phyloP scores from a whole-genome alignment of 2,797 vertebrate genomes.

The Chaetodon trifasciatus region DNA sequence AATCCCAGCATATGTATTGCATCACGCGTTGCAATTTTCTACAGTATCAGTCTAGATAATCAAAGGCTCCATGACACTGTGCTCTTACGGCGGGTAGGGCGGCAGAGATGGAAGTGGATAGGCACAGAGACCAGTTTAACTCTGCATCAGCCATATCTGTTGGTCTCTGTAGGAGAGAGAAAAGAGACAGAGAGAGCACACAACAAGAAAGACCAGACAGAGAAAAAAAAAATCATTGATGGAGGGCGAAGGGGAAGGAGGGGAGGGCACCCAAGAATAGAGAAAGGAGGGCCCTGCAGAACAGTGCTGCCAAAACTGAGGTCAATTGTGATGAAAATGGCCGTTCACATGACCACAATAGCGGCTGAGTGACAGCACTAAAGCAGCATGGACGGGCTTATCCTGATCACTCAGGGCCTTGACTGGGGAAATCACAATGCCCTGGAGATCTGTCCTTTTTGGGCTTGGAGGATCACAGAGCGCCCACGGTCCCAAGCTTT shows the following conservation, averaged over 20 bases:
- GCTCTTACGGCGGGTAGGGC: slow-evolving; percentile 10
- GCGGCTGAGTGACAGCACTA: slow-evolving; percentile 81
- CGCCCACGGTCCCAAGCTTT: slow-evolving; percentile 77
- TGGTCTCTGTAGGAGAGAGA: slow-evolving; percentile 35
- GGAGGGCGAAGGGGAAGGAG: slow-evolving; percentile 59
- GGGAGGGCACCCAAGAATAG: slow-evolving; percentile 66
- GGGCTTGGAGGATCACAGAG: slow-evolving; percentile 81
- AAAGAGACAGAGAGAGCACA: slow-evolving; percentile 19
- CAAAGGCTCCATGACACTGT: slow-evolving; percentile 47
- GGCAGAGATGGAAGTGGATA: slow-evolving; percentile 27
- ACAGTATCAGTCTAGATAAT: slow-evolving; percentile 65
- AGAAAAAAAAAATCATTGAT: slow-evolving; percentile 58
- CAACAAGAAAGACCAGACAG: slow-evolving; percentile 62
- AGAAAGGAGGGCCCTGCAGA: slow-evolving; percentile 71
- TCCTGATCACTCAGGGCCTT: slow-evolving; percentile 82
- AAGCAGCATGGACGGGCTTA: slow-evolving; percentile 80
- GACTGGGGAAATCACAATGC: slow-evolving; percentile 81
- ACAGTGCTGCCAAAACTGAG: slow-evolving; percentile 80
- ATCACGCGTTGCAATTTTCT: slow-evolving; percentile 55
- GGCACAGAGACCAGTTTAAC: slow-evolving; percentile 36
- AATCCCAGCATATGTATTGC: slow-evolving; percentile 51
- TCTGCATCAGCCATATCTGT: slow-evolving; percentile 49
- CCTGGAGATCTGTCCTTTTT: slow-evolving; percentile 80
- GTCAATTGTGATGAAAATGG: slow-evolving; percentile 86
- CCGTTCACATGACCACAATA: slow-evolving; percentile 83